Base-by-base conservation (phyloP, 2,113 vertebrate species). In the Tachysurus fulvidraco region DNA sequence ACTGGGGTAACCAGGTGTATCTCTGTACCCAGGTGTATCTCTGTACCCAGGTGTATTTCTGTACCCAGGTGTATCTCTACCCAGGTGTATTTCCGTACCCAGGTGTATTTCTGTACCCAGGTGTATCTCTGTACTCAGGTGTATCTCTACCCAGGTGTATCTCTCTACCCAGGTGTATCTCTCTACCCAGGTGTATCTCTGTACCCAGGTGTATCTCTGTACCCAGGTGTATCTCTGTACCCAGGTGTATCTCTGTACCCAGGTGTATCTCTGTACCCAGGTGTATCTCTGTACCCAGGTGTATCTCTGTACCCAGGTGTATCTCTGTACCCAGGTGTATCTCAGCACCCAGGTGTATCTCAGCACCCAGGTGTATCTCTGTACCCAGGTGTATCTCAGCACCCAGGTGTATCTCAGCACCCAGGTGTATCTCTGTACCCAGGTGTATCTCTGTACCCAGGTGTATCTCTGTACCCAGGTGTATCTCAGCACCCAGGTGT, bases 51-150 rank as follows among this genome's bases (percentile, higher is more conserved):
- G 10, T n/a, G 11, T 28, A 13, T 5, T 0, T 4, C 9, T 1
- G 14, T 12, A 65, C n/a, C 1, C 1, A n/a, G 0, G 3, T n/a
- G 62, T 28, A 28, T 4, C 46, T 50, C 46, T 4, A 50, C 46
- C 7, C 46, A 4, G n/a, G 62, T 1, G 12, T 59, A 25, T n/a
- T 2, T 23, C 23, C 0, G 23, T 0, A 5, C 4, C 1, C n/a
- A 14, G n/a, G n/a, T n/a, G 11, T 64, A 12, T 17, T 10, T 2
- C 9, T 4, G n/a, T 13, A 28, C 62, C 5, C 25, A 28, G 11
- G 4, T 28, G 11, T 65, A 28, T n/a, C 7, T 7, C 21, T 25
- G 12, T 13, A 65, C 62, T 3, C 1, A 65, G 14, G 65, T 69
- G 28, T 36, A 6, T 2, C 2, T 30, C 13, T 7, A 1, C 17